Evolutionary conservation across 2,797 vertebrate species (phyloP).

Genomic region (Simalia tracyae): DNA sequence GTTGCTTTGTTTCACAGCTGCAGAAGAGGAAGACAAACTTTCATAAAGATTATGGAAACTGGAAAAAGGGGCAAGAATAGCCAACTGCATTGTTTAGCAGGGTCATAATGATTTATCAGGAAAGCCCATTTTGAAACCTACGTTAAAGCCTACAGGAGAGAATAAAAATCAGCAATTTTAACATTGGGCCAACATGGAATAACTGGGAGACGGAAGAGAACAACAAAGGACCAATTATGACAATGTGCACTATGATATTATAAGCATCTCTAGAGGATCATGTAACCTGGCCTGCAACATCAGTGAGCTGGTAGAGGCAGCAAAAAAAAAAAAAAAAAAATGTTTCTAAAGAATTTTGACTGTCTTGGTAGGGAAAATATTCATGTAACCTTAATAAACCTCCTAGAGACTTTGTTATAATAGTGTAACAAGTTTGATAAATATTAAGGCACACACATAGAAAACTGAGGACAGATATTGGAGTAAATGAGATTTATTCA

Average conservation of each 20-base stretch:
- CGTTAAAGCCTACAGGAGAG: background rate
- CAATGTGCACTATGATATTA: background rate
- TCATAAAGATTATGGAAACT: background rate
- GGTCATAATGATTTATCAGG: background rate
- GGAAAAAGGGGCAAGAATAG: background rate
- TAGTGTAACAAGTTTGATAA: background rate
- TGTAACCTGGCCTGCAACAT: background rate
- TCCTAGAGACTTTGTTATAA: background rate
- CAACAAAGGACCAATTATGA: background rate
- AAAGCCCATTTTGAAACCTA: background rate
- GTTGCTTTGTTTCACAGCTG: background rate
- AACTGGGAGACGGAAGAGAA: background rate
- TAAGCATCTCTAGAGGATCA: background rate
- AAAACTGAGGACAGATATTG: background rate
- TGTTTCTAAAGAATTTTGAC: background rate
- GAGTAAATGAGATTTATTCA: background rate
- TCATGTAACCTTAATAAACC: background rate
- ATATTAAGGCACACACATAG: background rate
- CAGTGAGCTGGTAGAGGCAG: background rate
- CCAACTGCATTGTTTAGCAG: background rate
- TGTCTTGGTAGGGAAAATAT: background rate
- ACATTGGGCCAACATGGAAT: background rate
- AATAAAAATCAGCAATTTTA: background rate
- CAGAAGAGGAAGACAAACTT: background rate
- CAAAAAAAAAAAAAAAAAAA: background rate